Base-by-base conservation (phyloP, 2,888 invertebrate species). In the Mongoloraphidia duomilia region DNA sequence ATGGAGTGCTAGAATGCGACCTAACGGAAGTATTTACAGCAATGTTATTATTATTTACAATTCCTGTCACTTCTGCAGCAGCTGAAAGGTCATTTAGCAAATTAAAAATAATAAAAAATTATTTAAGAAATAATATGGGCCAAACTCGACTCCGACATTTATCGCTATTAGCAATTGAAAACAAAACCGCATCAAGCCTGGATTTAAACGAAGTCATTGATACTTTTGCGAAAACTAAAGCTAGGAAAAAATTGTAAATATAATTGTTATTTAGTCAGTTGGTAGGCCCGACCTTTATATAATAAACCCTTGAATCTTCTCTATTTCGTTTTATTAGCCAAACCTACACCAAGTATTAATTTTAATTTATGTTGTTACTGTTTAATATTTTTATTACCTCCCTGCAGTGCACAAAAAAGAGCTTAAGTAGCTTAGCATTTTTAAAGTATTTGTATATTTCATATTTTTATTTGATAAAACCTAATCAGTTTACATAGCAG, bases 1-100 rank as follows among this genome's bases (percentile, higher is more conserved):
- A 51, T 55, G 54, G 46, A 46, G 50, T 50, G 50, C 49, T 53
- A 41, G 52, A 54, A 50, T 50, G 50, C 48, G 48, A 49, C 48
- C 43, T 43, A 47, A 50, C 47, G 34, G 50, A n/a, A n/a, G n/a
- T n/a, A n/a, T n/a, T n/a, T n/a, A n/a, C n/a, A n/a, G n/a, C n/a
- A n/a, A n/a, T n/a, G n/a, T n/a, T n/a, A n/a, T n/a, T n/a, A n/a
- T n/a, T n/a, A n/a, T n/a, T n/a, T n/a, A n/a, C n/a, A n/a, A n/a
- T n/a, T n/a, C n/a, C n/a, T n/a, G n/a, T n/a, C n/a, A n/a, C n/a
- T n/a, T n/a, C n/a, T n/a, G n/a, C n/a, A n/a, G n/a, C n/a, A n/a
- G n/a, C n/a, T n/a, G n/a, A n/a, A n/a, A n/a, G n/a, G n/a, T n/a
- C n/a, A n/a, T n/a, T n/a, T n/a, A n/a, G n/a, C n/a, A n/a, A n/a